Base-by-base conservation (phyloP, 2,888 invertebrate genomes). In the Hermaeophaga mercurialis region DNA sequence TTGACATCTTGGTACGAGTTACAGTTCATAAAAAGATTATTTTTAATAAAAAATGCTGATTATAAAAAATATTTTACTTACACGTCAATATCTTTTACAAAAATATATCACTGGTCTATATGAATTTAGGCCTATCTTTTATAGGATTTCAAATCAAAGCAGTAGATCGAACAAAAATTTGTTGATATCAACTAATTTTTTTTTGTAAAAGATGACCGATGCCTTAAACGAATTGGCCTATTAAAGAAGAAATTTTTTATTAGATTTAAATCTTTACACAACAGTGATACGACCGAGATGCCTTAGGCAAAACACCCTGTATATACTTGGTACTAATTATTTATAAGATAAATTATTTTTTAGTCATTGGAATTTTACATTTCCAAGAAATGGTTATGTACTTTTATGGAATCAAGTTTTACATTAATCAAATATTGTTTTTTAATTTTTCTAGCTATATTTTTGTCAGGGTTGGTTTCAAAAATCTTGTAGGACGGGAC, bases 281-380 rank as follows among this genome's bases (percentile, higher is more conserved):
- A 36, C 54, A 52, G 54, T 58, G 57, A 57, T 57, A 50, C 28
- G 41, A 19, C 43, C 43, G 31, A 48, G 48, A 54, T 47, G 48
- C 54, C 57, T 58, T 44, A 53, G 57, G 48, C 53, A 53, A 58
- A 24, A 53, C 54, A 54, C 48, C 47, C 55, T 61, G 59, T 62
- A 64, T 57, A 64, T 64, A 24, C 14, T 33, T 22, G 63, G 59
- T 71, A 69, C 66, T 66, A 71, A 69, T 69, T 68, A 67, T 67
- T 70, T 66, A 63, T 70, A 69, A 72, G 70, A 59, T 68, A 68
- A 69, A 69, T 70, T 70, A 70, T 67, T 66, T 62, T 61, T 64
- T 58, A 59, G 59, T 60, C 62, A 55, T 62, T 64, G 64, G 64
- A 64, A 62, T 60, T 59, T 60, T 62, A 56, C 58, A 48, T 47